These are phyloP conservation scores for Cybosia mesomella DNA, from an alignment of 2,888 invertebrate genomes.

Conservation along the genomic window DNA sequence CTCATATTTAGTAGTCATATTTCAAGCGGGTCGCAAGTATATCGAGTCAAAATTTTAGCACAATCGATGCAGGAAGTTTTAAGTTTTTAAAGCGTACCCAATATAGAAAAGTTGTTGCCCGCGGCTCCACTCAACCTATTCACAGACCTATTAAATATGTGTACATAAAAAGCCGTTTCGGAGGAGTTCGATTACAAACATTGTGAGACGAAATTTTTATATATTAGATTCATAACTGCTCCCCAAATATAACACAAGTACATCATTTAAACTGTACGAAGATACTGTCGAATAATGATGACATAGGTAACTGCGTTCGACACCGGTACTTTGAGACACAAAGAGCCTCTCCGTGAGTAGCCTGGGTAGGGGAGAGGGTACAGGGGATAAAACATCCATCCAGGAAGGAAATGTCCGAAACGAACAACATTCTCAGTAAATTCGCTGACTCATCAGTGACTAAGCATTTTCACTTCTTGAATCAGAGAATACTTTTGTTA, in stretches of 20 bases:
- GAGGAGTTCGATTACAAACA: too few relatives aligned
- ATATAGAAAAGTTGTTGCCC: too few relatives aligned
- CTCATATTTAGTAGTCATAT: too few relatives aligned
- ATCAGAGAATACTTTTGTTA: not conserved
- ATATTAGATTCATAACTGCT: too few relatives aligned
- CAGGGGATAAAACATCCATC: not conserved
- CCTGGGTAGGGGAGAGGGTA: not conserved
- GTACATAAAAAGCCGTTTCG: too few relatives aligned
- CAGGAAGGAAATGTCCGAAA: not conserved
- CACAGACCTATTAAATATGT: too few relatives aligned
- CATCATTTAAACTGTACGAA: not conserved
- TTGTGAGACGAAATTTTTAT: too few relatives aligned
- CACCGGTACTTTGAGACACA: conserved; percentile 5
- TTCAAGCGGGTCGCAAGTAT: too few relatives aligned
- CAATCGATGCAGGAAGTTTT: too few relatives aligned
- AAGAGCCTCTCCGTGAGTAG: not conserved
- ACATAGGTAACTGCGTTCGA: not conserved
- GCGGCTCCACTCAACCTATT: too few relatives aligned
- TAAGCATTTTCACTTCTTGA: not conserved
- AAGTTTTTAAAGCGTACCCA: too few relatives aligned
- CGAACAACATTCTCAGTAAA: not conserved
- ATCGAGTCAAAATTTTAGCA: too few relatives aligned
- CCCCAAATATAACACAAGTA: not conserved
- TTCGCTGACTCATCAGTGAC: conserved; percentile 15
- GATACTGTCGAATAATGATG: not conserved